phyloP scores from a whole-genome alignment of 2,888 invertebrate species.

The Microctonus brassicae region DNA sequence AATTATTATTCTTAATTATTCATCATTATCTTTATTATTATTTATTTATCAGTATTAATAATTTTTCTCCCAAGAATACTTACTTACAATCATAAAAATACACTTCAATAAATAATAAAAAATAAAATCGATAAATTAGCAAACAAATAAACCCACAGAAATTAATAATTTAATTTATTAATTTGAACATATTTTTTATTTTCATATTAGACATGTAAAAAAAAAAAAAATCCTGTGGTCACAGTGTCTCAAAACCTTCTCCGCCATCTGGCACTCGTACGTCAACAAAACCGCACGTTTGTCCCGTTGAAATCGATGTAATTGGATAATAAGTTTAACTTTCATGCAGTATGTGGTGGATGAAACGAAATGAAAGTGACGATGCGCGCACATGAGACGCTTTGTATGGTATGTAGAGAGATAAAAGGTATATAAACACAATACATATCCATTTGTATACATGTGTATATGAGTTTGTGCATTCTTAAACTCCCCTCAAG shows the following conservation, averaged over 20 bases:
- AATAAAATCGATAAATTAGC: too few species aligned
- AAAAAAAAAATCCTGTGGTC: neutral
- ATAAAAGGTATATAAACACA: too few species aligned
- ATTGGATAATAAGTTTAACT: slow-evolving; percentile 62
- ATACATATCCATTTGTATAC: too few species aligned
- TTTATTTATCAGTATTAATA: too few species aligned
- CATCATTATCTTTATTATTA: too few species aligned
- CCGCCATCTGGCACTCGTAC: slow-evolving; percentile 66
- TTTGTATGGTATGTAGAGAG: neutral
- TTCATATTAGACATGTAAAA: neutral
- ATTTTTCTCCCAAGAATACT: too few species aligned
- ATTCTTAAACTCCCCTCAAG: neutral
- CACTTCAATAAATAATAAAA: too few species aligned
- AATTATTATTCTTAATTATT: too few species aligned
- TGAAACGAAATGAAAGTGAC: neutral
- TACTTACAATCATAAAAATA: too few species aligned
- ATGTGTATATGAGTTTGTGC: neutral
- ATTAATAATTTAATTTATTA: too few species aligned
- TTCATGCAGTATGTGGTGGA: slow-evolving; percentile 42
- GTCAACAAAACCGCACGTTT: slow-evolving; percentile 53
- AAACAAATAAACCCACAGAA: too few species aligned
- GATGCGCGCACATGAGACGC: neutral
- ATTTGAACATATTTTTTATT: too few species aligned
- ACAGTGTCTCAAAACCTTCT: slow-evolving; percentile 44
- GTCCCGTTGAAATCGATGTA: slow-evolving; percentile 63